Evolutionary conservation across 2,113 vertebrate genomes (phyloP), one percentile per base, ranked within the genome.

Genomic region (Sporophila hypoxantha): DNA sequence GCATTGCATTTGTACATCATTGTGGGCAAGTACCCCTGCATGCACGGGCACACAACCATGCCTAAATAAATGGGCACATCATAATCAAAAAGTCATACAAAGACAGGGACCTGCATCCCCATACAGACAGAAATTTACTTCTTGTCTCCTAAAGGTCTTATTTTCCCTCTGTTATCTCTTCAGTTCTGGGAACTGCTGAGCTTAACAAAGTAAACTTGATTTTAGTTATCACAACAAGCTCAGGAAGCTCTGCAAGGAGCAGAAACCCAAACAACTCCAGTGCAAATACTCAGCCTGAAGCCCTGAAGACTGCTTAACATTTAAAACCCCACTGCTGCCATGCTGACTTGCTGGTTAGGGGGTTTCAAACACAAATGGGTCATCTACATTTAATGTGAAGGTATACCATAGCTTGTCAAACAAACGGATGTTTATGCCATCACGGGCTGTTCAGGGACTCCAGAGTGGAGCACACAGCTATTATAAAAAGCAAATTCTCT

Each of bases 221-320:
- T 98, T 98, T 96, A 98, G 97, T 98, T 98, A 98, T 98, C 97
- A 96, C 94, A 95, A 95, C 79, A 76, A 95, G 96, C 96, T 97
- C 97, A 97, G 97, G 92, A 97, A 96, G 90, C 96, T 97, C 96
- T 97, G 93, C 59, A 90, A 97, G 95, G 94, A 97, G 96, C 91
- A 96, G 94, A 94, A 94, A 90, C 91, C 82, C 94, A 96, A 97
- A 96, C 77, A 93, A 87, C 67, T 89, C 69, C 59, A 88, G 95
- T 69, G 80, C 22, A 96, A 89, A 84, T 47, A 70, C 70, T 94
- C 86, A 94, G 65, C 52, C 70, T 79, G 71, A 93, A 93, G 79
- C 82, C 88, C 90, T 73, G 76, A 95, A 95, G 89, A 87, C 37
- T 14, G 52, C 78, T 92, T 66, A 77, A 92, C 18, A 17, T 92